A percentile compares a stretch with the other conserved stretches of the same genome.
These are phyloP conservation scores for Papilio aristodemus DNA, from an alignment of 1,140 invertebrate species.

Conservation along the genomic window DNA sequence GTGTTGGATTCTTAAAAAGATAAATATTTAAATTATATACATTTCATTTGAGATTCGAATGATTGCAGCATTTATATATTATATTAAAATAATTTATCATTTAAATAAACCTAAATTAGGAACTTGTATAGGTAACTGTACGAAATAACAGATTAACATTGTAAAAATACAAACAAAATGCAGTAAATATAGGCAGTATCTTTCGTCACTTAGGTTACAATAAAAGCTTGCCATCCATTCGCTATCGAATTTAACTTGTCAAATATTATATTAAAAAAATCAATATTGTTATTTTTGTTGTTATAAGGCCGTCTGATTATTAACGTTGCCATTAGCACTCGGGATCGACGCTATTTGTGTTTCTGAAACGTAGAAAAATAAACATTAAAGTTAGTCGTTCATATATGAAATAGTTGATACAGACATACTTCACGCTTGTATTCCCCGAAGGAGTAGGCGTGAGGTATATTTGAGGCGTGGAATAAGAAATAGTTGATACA, in stretches of 20 bases:
- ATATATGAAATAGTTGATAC: background rate
- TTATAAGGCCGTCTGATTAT: slow-evolving; percentile 14
- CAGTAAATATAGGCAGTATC: slow-evolving; percentile 29
- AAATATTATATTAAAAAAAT: background rate
- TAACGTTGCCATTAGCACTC: slow-evolving; percentile 5
- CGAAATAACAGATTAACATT: slow-evolving; percentile 27
- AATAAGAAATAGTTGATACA: too few species aligned
- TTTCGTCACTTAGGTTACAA: background rate
- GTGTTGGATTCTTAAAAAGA: background rate
- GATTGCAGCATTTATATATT: slow-evolving; percentile 3
- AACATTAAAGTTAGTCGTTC: background rate
- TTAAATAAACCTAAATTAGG: slow-evolving; percentile 38
- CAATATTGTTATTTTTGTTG: background rate
- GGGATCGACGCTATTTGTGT: background rate
- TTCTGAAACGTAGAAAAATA: slow-evolving; percentile 2
- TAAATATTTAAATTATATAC: background rate
- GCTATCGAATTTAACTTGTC: background rate
- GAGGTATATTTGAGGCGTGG: too few species aligned
- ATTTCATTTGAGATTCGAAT: slow-evolving; percentile 8
- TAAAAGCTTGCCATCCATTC: background rate
- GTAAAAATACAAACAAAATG: slow-evolving; percentile 29
- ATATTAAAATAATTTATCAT: slow-evolving; percentile 1
- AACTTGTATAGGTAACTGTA: slow-evolving; percentile 41
- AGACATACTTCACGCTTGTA: too few species aligned
- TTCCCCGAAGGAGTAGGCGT: too few species aligned